Base-by-base conservation (phyloP, 1,140 invertebrate genomes). In the Aphis craccivora region DNA sequence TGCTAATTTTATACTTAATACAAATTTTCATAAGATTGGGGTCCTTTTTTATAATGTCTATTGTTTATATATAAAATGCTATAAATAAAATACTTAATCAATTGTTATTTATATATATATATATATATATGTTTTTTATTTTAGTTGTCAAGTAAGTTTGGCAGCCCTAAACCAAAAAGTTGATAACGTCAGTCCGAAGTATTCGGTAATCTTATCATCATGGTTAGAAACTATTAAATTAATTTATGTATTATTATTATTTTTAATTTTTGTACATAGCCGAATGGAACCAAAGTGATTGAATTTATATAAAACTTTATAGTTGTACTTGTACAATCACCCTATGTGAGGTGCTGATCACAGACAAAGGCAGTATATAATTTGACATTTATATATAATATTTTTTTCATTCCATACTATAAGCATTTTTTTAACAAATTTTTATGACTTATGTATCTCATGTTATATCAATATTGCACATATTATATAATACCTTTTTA, bases 151-250 rank as follows among this genome's bases (percentile, higher is more conserved):
- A 93, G 76, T 92, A 92, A 92, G 37, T 93, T 92, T 93, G 91
- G 84, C 91, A 84, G 23, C 81, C 91, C 48, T 93, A 93, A 93
- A 93, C 91, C 91, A 84, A 53, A 84, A 53, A 93, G 91, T 86
- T 93, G 91, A 93, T 92, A 92, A 92, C 2, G 91, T 53, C n/a
- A n/a, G 37, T 84, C 91, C 91, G 48, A 51, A 83, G 55, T 91
- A 83, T 48, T 93, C 48, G 81, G 91, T 86, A 86, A 14, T 55
- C 45, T 40, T 93, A 93, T 93, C 91, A 93, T 86, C 30, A 5
- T 93, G 91, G 91, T 93, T 53, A 83, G 76, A 93, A 93, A 81
- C 91, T 93, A 93, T 84, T 93, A 93, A 93, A 93, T 93, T 93
- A 40, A 93, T 93, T 93, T 93, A 93, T 93, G 14, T 93, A 93